A percentile compares a stretch with the other conserved stretches of the same genome.
Conservation (phyloP, 2,113 vertebrate genomes). For the Spilogale gracilis region DNA sequence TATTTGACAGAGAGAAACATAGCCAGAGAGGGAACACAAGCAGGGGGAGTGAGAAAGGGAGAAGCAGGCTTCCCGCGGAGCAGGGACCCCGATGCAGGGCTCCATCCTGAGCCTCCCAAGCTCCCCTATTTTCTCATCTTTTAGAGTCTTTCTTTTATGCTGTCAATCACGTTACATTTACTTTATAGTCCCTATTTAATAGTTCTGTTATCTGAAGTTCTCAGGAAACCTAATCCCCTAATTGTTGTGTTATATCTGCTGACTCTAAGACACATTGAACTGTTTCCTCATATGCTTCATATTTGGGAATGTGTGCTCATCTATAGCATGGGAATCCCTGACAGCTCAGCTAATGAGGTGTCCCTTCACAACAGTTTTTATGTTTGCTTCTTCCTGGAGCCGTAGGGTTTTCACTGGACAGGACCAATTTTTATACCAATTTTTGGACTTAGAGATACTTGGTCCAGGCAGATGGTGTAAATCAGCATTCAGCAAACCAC, state of each 20-base stretch:
- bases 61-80: too few relatives aligned
- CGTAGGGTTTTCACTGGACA: not conserved
- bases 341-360: not conserved
- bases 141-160: constrained; percentile 4
- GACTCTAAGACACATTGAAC: too few relatives aligned
- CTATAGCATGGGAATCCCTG: not conserved
- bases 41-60: too few relatives aligned
- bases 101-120: too few relatives aligned
- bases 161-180: not conserved
- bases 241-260: not conserved
- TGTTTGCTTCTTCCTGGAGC: not conserved
- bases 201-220: not conserved
- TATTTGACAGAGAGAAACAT: too few relatives aligned
- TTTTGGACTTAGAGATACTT: not conserved
- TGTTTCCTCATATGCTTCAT: not conserved
- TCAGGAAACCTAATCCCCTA: not conserved
- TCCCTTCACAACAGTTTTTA: not conserved
- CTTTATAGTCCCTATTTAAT: not conserved
- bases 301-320: not conserved
- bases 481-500: not conserved
- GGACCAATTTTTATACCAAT: not conserved
- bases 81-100: too few relatives aligned
- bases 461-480: not conserved
- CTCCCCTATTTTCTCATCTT: not conserved
- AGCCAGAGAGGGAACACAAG: too few relatives aligned